These are phyloP conservation scores for Neomorphus geoffroyi DNA, from an alignment of 2,797 vertebrate genomes.

Conservation along the genomic window DNA sequence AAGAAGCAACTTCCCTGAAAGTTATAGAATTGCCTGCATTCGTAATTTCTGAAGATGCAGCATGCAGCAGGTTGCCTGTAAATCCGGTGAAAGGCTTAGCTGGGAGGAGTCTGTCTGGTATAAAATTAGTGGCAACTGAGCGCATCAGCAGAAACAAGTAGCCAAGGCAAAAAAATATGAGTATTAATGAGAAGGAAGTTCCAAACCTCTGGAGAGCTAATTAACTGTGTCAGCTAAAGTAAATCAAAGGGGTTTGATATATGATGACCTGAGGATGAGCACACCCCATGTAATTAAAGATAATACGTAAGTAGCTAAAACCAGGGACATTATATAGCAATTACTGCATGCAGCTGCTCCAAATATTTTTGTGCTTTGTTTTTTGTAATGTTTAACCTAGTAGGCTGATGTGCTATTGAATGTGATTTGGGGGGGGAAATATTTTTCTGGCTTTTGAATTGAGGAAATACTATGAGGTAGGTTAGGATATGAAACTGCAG, in stretches of 20 bases:
- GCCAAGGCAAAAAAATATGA: neutral
- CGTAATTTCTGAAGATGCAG: neutral
- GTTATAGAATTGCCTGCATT: neutral
- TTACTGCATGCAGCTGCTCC: neutral
- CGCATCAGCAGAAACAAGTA: neutral
- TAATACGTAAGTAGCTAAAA: neutral
- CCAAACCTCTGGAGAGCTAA: neutral
- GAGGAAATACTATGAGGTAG: neutral
- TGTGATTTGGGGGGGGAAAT: neutral
- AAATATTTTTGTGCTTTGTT: neutral
- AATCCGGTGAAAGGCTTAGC: neutral
- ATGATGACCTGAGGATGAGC: neutral
- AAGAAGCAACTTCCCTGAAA: neutral
- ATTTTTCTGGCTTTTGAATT: neutral
- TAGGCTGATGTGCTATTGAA: neutral
- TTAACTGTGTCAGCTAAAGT: neutral
- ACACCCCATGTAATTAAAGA: neutral
- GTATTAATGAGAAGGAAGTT: neutral
- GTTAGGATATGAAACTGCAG: neutral
- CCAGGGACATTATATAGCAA: neutral
- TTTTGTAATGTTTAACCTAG: neutral
- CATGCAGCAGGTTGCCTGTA: neutral
- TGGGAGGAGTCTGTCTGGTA: neutral
- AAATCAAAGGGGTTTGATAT: neutral
- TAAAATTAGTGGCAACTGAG: neutral